Percentiles rank a stretch among this genome's conserved stretches.
Conservation (phyloP, 2,888 invertebrate species). For the Calliphora vomitoria region DNA sequence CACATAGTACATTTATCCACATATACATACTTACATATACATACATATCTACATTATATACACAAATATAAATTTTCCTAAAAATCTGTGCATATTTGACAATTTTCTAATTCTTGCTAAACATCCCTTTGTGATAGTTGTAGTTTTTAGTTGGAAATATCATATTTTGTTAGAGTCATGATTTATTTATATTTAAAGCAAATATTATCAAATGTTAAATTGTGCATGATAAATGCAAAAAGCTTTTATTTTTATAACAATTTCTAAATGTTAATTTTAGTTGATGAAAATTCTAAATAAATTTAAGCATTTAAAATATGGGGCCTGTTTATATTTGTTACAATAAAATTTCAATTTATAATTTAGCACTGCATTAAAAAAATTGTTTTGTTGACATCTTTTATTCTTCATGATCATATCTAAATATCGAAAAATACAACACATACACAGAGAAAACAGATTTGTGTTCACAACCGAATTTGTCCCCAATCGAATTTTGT, state of each 20-base stretch:
- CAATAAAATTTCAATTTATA: too few relatives aligned
- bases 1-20: background rate
- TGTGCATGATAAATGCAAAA: constrained; percentile 26
- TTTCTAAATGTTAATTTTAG: background rate
- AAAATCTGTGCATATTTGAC: constrained; percentile 16
- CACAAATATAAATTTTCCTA: background rate
- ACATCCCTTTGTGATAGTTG: background rate
- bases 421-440: too few relatives aligned
- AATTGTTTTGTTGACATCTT: too few relatives aligned
- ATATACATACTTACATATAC: background rate
- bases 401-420: too few relatives aligned
- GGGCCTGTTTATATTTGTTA: background rate
- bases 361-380: too few relatives aligned
- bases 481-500: too few relatives aligned
- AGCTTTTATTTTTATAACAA: background rate
- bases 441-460: too few relatives aligned
- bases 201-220: constrained; percentile 39
- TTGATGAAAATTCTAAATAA: background rate
- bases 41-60: background rate
- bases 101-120: constrained; percentile 18
- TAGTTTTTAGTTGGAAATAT: background rate
- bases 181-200: constrained; percentile 6
- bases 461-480: too few relatives aligned
- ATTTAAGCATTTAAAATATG: background rate
- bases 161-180: constrained; percentile 16